Evolutionary conservation across 2,888 invertebrate genomes (phyloP).

Genomic region (Hyposoter dolosus): DNA sequence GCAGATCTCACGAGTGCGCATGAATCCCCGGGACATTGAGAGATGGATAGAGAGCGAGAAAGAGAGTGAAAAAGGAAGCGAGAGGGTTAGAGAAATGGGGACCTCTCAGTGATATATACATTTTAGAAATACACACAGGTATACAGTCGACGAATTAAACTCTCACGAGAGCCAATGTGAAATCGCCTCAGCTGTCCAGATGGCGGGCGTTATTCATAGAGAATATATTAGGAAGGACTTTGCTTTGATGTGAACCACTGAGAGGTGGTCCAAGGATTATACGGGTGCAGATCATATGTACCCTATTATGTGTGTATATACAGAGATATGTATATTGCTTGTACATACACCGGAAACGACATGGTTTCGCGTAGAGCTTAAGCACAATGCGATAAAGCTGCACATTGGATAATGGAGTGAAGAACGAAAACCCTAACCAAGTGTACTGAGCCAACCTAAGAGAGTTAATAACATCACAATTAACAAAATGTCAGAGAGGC

Average conservation of each 20-base stretch:
- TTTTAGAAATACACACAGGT: conserved; percentile 32
- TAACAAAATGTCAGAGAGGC: conserved; percentile 8
- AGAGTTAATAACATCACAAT: conserved; percentile 38
- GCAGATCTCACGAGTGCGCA: conserved; percentile 40
- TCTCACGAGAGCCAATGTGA: conserved; percentile 64
- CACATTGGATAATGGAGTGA: conserved; percentile 41
- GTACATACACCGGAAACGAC: conserved; percentile 56
- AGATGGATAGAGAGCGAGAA: conserved; percentile 32
- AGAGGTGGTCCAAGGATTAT: conserved; percentile 77
- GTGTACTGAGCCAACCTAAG: conserved; percentile 45
- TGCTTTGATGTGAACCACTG: conserved; percentile 81
- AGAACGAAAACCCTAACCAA: conserved; percentile 71
- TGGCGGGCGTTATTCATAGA: conserved; percentile 80
- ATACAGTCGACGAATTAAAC: conserved; percentile 41
- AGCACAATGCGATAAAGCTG: conserved; percentile 40
- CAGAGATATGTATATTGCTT: conserved; percentile 2
- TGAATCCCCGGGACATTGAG: conserved; percentile 40
- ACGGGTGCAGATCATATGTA: conserved; percentile 67
- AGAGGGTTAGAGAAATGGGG: conserved; percentile 1
- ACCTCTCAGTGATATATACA: conserved; percentile 46
- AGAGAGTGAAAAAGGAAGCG: conserved; percentile 34
- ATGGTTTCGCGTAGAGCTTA: conserved; percentile 12
- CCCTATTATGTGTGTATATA: conserved; percentile 19
- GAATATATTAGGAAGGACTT: conserved; percentile 80
- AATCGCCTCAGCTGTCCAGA: conserved; percentile 65